phyloP scores from a whole-genome alignment of 2,113 vertebrate species.

The Aegotheles bennettii region DNA sequence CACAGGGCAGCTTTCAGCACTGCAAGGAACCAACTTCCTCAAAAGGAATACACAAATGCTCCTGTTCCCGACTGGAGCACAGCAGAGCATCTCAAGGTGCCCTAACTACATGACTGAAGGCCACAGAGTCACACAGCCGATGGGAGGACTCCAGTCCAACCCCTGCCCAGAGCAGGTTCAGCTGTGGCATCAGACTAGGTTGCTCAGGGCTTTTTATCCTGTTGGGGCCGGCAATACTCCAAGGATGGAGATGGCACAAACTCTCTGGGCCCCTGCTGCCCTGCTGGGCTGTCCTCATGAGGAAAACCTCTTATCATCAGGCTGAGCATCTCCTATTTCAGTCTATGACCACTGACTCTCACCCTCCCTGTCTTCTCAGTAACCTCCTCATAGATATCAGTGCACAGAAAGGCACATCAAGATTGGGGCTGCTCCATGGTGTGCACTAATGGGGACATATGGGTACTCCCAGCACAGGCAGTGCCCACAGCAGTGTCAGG shows the following conservation, averaged over 20 bases:
- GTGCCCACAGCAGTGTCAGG: neutral
- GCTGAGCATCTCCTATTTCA: neutral
- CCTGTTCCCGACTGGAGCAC: neutral
- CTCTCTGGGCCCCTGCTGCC: neutral
- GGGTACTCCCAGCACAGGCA: neutral
- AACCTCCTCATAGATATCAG: neutral
- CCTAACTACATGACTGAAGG: neutral
- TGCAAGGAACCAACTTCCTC: neutral
- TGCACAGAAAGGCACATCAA: neutral
- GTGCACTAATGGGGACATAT: neutral
- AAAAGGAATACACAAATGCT: neutral
- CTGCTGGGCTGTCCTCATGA: neutral
- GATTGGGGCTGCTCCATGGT: rapidly evolving
- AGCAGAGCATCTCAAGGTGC: neutral
- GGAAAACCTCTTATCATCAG: neutral
- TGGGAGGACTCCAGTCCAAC: neutral
- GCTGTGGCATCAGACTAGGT: rapidly evolving
- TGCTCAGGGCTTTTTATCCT: neutral
- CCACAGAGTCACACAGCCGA: neutral
- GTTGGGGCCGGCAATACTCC: neutral
- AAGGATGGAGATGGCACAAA: neutral
- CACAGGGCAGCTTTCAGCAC: neutral
- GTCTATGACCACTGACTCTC: neutral
- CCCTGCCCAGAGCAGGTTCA: neutral
- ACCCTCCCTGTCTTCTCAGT: neutral